Evolutionary conservation across 1,140 invertebrate species (phyloP), one percentile per base, ranked within the genome.

Genomic region (Aphidius ervi): DNA sequence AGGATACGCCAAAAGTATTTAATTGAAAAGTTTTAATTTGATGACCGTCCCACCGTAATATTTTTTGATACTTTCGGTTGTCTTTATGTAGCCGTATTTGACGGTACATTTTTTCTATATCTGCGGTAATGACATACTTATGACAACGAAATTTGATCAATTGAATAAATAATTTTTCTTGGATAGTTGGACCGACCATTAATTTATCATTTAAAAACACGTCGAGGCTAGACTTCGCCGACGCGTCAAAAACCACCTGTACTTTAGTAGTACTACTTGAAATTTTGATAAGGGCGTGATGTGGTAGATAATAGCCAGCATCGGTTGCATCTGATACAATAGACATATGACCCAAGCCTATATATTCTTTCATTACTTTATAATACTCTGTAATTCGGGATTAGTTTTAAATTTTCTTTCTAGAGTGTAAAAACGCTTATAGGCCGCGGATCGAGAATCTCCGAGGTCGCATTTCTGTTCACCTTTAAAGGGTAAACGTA

Each of bases 131-230:
- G 5, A 68, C 60, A 48, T 58, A 65, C 9, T 55, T 45, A 10
- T 60, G 58, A 39, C 47, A 56, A 9, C 70, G 23, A 55, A 70
- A 68, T 10, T 68, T 53, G 10, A 68, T 46, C 10, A 65, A 9
- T 4, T 61, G 16, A 41, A 41, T 31, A 6, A 67, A 55, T 6
- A 67, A 9, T n/a, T 63, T 52, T 20, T 60, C 46, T 55, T 65
- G 61, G 2, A 63, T 61, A 0, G 46, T 59, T 0, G 61, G 59
- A 8, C 66, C 66, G 7, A 48, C 48, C n/a, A 57, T 10, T 5
- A 74, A 40, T 0, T 63, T 23, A n/a, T 71, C 65, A 56, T 74
- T 76, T 3, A 76, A 59, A 7, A 70, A 74, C 6, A 62, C 42
- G 6, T 67, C 68, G 8, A 56, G 64, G 9, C 46, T 61, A 0